Evolutionary conservation across 2,797 vertebrate genomes (phyloP).

Genomic region (Podargus strigoides): DNA sequence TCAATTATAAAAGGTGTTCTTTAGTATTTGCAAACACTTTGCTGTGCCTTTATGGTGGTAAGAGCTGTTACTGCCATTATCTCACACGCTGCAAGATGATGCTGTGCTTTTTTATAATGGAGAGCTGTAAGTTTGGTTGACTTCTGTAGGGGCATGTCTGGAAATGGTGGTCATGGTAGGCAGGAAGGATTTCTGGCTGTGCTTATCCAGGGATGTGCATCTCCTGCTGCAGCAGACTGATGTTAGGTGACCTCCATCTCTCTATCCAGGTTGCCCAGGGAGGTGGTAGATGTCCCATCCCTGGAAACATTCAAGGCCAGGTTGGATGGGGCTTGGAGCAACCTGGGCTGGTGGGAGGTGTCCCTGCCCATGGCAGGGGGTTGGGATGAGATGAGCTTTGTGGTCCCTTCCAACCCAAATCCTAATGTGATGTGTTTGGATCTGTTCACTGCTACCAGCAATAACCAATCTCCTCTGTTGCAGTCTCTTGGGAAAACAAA

Average conservation of each 20-base stretch:
- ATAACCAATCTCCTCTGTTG: not conserved
- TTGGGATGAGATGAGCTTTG: too few species aligned
- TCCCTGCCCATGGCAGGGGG: too few species aligned
- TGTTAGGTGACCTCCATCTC: accelerated
- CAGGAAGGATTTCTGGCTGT: accelerated
- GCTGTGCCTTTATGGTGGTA: not conserved
- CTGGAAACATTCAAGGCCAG: too few species aligned
- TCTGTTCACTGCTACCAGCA: not conserved
- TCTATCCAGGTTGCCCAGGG: too few species aligned
- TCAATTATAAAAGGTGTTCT: not conserved
- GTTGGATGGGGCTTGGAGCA: too few species aligned
- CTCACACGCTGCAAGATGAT: not conserved
- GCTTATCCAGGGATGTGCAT: not conserved
- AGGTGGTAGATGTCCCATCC: too few species aligned
- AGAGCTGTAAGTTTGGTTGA: not conserved
- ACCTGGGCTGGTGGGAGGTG: too few species aligned
- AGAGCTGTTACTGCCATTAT: not conserved
- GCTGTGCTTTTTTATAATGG: accelerated
- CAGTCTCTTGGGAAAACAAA: not conserved
- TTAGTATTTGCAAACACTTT: not conserved
- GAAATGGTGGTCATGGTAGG: not conserved
- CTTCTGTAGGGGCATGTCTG: accelerated
- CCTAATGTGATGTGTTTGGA: too few species aligned
- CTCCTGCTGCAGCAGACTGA: not conserved
- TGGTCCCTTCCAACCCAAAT: too few species aligned